Conservation (phyloP, 2,113 vertebrate genomes). For the Lucifuga dentata region DNA sequence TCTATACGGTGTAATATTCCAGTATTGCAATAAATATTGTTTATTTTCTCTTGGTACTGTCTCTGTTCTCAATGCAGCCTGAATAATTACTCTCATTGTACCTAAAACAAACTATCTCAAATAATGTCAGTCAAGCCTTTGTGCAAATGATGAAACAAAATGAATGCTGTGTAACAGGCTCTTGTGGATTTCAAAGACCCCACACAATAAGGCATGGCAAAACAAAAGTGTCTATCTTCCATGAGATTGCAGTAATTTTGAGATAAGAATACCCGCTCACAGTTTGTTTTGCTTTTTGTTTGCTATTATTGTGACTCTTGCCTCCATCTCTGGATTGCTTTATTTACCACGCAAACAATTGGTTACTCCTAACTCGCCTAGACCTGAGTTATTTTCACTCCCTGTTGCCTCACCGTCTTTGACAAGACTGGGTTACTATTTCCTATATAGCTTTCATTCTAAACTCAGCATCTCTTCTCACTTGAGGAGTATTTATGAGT, state of each 20-base stretch:
- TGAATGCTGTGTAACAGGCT: constrained; percentile 68
- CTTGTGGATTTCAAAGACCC: constrained; percentile 70
- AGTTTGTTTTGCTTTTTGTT: constrained; percentile 62
- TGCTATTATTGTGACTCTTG: constrained; percentile 64
- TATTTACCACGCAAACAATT: constrained; percentile 62
- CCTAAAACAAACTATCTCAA: constrained; percentile 69
- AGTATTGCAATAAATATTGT: constrained; percentile 48
- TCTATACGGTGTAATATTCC: constrained; percentile 49
- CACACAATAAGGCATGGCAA: constrained; percentile 65
- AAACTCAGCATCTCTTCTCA: no score
- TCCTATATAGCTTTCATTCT: constrained; percentile 18
- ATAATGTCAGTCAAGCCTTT: constrained; percentile 70
- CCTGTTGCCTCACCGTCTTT: constrained; percentile 44
- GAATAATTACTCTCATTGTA: constrained; percentile 73
- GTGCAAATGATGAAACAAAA: constrained; percentile 69
- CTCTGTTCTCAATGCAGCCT: constrained; percentile 46
- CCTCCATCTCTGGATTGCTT: constrained; percentile 52
- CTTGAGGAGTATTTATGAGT: no score
- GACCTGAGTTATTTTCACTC: constrained; percentile 39
- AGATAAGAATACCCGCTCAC: constrained; percentile 71
- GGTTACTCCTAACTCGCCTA: constrained; percentile 49
- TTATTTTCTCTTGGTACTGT: constrained; percentile 48
- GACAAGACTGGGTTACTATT: constrained; percentile 44
- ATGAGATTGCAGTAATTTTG: constrained; percentile 68
- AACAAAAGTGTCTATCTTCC: constrained; percentile 75